Conservation (phyloP, 2,797 vertebrate genomes). For the Pangasius macronema region DNA sequence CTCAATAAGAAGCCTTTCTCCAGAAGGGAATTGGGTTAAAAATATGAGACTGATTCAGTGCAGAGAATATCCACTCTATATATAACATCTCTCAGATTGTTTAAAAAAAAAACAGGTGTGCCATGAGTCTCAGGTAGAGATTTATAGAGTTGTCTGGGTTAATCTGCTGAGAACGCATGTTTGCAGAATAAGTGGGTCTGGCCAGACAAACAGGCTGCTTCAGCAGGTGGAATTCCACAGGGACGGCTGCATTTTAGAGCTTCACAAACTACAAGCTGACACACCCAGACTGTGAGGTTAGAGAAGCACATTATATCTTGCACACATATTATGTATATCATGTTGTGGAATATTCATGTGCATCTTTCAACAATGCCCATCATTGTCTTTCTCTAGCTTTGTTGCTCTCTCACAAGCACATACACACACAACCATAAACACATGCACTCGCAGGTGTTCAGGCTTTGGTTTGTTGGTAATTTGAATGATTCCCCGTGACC, state of each 20-base stretch:
- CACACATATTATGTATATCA: constrained; percentile 19
- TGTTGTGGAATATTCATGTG: constrained; percentile 1
- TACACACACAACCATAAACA: neutral
- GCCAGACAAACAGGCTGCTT: constrained; percentile 55
- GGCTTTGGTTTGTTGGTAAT: constrained; percentile 25
- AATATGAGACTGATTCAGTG: constrained; percentile 21
- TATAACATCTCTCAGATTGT: constrained; percentile 15
- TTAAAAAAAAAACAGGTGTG: constrained; percentile 11
- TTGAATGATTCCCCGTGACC: constrained; percentile 44
- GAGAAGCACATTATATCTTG: constrained; percentile 29
- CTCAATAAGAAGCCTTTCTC: neutral
- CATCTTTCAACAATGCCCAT: constrained; percentile 17
- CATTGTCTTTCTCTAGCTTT: neutral
- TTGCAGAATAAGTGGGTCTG: constrained; percentile 43
- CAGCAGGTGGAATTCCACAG: constrained; percentile 54
- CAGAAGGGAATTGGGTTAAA: neutral
- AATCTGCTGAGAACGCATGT: constrained; percentile 50
- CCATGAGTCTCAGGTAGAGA: constrained; percentile 39
- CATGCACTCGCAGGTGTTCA: constrained; percentile 1
- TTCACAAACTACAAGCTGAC: constrained; percentile 32
- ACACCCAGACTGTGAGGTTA: constrained; percentile 42
- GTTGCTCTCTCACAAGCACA: constrained; percentile 18
- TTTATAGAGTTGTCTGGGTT: constrained; percentile 50
- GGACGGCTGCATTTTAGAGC: constrained; percentile 31
- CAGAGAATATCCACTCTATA: constrained; percentile 35